Evolutionary conservation across 2,888 invertebrate species (phyloP), one percentile per base, ranked within the genome.

Genomic region (Monochamus alternatus): DNA sequence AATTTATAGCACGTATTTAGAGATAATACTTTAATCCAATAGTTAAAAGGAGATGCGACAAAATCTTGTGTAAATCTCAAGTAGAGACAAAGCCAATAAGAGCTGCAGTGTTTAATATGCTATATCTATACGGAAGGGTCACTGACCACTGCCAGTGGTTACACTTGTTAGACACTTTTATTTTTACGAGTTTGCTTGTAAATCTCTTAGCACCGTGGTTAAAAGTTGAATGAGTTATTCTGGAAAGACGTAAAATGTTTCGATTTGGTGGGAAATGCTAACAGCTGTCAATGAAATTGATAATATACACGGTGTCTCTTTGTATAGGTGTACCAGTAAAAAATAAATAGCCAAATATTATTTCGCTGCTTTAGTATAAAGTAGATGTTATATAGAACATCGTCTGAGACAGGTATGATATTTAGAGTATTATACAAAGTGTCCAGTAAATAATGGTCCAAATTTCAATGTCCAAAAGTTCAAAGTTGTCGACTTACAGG

Each of bases 171-270:
- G 51, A 47, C 47, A 64, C 47, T 64, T 63, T 63, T 55, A 66
- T 52, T 66, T 66, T 52, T 31, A 66, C 31, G 52, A 66, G 66
- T 66, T 51, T 66, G 51, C 52, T 66, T 66, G 66, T 66, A 66
- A 52, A 66, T 32, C 66, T 66, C 14, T 66, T 66, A 66, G 52
- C 66, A 66, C 55, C 55, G 52, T 64, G 44, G 64, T 47, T 10
- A 47, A 44, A 31, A 64, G 64, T 64, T 64, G 44, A 64, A 64
- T 64, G 64, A 47, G 44, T 47, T 47, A 7, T 44, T 47, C 10
- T 47, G 31, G 44, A 47, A 10, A n/a, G 32, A 5, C 31, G 31
- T 60, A 60, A 60, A 60, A 60, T 32, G 32, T 1, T 60, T 30
- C 38, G 30, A 31, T 32, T 32, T 32, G 31, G 31, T 32, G 38